Conservation (phyloP, 2,888 invertebrate species). For the Drosophila quasianomalipes region DNA sequence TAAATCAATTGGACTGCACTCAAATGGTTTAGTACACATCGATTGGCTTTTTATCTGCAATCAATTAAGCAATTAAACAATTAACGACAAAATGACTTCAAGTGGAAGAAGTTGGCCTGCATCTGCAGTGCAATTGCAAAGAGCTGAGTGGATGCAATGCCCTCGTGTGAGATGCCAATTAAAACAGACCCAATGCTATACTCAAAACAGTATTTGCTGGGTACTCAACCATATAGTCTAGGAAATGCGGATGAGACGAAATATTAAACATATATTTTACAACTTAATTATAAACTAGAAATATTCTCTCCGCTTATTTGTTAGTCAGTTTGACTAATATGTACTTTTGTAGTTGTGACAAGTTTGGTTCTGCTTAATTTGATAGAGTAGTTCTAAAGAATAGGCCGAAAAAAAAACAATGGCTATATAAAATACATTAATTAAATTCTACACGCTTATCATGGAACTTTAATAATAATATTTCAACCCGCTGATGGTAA, state of each 20-base stretch:
- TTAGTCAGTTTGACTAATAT: not conserved
- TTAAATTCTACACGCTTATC: conserved; percentile 59
- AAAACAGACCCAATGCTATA: not conserved
- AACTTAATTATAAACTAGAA: not conserved
- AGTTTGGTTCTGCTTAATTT: not conserved
- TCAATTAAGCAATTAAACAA: conserved; percentile 58
- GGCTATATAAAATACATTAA: conserved; percentile 37
- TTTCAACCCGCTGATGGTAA: conserved; percentile 39
- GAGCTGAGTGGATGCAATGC: not conserved
- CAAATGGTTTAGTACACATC: conserved; percentile 32
- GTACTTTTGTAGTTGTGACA: not conserved
- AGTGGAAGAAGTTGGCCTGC: conserved; percentile 16
- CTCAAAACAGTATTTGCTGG: not conserved
- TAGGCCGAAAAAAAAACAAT: not conserved
- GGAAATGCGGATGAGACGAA: not conserved
- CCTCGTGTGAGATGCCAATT: not conserved
- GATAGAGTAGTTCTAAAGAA: not conserved
- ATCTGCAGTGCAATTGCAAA: conserved; percentile 11
- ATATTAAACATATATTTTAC: not conserved
- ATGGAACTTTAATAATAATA: conserved; percentile 53
- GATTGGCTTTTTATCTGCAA: conserved; percentile 25
- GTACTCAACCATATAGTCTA: not conserved
- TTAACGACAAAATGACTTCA: conserved; percentile 16
- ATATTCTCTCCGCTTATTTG: not conserved
- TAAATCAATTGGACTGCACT: conserved; percentile 68